Percentiles rank a stretch among this genome's conserved stretches.
phyloP scores from a whole-genome alignment of 2,113 vertebrate genomes.

The Dermatemys mawii region DNA sequence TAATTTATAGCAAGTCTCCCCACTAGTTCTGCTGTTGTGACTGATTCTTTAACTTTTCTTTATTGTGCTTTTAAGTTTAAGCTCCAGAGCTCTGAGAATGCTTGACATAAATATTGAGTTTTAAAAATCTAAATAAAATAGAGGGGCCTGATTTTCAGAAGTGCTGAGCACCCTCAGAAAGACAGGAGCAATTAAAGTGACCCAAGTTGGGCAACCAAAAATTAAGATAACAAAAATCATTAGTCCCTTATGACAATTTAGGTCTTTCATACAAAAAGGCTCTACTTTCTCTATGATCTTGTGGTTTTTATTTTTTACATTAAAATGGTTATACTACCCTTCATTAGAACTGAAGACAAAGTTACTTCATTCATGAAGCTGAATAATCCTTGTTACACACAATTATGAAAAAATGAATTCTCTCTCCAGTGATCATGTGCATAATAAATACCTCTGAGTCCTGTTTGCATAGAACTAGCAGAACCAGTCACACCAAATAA shows the following conservation, averaged over 20 bases:
- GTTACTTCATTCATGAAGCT: background rate
- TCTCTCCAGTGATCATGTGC: background rate
- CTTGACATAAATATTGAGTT: background rate
- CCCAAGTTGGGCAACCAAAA: background rate
- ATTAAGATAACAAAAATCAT: background rate
- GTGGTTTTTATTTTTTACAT: background rate
- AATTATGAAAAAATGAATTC: background rate
- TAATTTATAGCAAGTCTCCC: background rate
- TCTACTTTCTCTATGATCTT: background rate
- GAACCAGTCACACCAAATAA: conserved; percentile 41
- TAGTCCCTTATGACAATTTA: background rate
- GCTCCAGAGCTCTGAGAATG: background rate
- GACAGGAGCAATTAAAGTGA: background rate
- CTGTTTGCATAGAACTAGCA: conserved; percentile 29
- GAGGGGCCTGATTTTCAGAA: background rate
- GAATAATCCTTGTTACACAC: background rate
- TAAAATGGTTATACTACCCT: background rate
- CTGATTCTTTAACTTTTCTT: background rate
- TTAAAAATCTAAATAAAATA: background rate
- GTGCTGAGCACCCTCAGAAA: background rate
- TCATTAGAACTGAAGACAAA: background rate
- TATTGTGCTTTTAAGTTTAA: background rate
- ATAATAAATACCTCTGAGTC: background rate
- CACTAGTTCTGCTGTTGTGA: background rate
- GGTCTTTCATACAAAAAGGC: background rate